Evolutionary conservation across 2,113 vertebrate species (phyloP).

Genomic region (Pampusana beccarii): DNA sequence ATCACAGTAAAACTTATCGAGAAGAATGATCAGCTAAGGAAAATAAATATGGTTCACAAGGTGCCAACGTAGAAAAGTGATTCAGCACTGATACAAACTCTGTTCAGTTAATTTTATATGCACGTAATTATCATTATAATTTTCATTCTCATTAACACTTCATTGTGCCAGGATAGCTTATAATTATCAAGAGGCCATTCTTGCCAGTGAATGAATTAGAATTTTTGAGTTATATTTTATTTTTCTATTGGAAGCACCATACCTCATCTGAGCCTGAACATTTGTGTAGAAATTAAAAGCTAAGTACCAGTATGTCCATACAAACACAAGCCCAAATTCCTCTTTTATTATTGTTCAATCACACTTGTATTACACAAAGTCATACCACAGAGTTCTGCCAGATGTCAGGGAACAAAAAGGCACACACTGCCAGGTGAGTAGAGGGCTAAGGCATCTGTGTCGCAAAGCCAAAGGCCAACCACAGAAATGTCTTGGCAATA

Average conservation of each 20-base stretch:
- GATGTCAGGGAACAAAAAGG: neutral
- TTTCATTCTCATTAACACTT: neutral
- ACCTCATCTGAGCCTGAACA: neutral
- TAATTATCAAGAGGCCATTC: neutral
- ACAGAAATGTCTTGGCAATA: neutral
- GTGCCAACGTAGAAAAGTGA: neutral
- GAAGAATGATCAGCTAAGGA: neutral
- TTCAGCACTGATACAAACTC: neutral
- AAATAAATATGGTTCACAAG: neutral
- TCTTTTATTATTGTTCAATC: neutral
- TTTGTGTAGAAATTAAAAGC: neutral
- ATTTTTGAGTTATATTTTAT: neutral
- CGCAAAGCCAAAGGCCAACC: constrained; percentile 3
- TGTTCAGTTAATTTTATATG: neutral
- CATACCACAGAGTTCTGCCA: neutral
- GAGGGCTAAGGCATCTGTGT: neutral
- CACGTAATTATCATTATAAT: neutral
- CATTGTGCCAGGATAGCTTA: neutral
- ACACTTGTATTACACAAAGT: neutral
- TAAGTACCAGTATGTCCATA: neutral
- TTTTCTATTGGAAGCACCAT: neutral
- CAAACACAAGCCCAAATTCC: neutral
- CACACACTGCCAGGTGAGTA: neutral
- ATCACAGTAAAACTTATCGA: neutral
- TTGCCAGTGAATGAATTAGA: neutral